Evolutionary conservation across 2,797 vertebrate genomes (phyloP), one percentile per base, ranked within the genome.

Genomic region (Enteromius afrohamiltoni): DNA sequence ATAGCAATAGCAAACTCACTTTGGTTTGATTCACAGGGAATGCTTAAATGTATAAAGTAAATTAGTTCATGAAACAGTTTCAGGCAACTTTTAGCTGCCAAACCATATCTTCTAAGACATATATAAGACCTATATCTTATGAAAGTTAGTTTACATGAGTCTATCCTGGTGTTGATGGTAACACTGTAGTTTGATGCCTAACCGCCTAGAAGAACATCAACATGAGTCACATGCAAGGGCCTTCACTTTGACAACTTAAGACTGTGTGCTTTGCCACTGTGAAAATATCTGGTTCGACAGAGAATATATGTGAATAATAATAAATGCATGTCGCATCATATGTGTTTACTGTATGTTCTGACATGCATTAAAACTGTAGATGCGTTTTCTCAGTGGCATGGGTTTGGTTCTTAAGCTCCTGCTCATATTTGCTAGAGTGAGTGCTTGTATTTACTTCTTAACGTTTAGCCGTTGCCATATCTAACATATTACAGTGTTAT

Each of bases 251-350:
- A 70, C 37, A 67, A 42, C 37, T 60, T 60, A 11, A 45, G 34
- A 62, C 7, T 11, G 14, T 82, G 70, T 82, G 70, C 23, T 69
- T 77, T 19, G 37, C 64, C 74, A 83, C 74, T 69, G 74, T 83
- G 62, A 83, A 82, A 76, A 83, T 68, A 17, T 76, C 80, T 67
- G 71, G 47, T 11, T 19, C 31, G 51, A 21, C 2, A 23, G 19
- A 51, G 5, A 23, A 51, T n/a, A n/a, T 62, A 21, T 64, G 4
- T 76, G 0, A 53, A 53, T 34, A 51, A 51, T 67, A 17, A 6
- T 29, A 14, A 3, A 51, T 19, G 16, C 21, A 53, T 19, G 65
- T 42, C n/a, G 6, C 4, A 14, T 49, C 51, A 73, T 26, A 45
- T n/a, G 17, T 31, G 1, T 11, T 64, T 31, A 26, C 49, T 51